A percentile compares a stretch with the other conserved stretches of the same genome.
phyloP scores from a whole-genome alignment of 2,113 vertebrate genomes.

The Nannobrachium achirus region DNA sequence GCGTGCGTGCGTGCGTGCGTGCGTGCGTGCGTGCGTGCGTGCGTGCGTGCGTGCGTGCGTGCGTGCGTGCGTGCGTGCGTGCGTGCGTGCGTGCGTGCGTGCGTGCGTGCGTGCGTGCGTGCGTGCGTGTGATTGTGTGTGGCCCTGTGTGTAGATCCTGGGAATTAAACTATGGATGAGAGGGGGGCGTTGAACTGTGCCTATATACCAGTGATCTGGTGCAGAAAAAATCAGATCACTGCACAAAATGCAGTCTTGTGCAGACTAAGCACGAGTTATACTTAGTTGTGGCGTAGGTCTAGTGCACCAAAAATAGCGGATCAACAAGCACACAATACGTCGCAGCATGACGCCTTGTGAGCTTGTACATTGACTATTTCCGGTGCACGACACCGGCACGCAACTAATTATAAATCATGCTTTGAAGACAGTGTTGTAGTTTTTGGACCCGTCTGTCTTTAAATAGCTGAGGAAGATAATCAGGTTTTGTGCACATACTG shows the following conservation, averaged over 20 bases:
- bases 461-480: slow-evolving; percentile 40
- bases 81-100: background rate
- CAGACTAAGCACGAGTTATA: slow-evolving; percentile 14
- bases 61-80: background rate
- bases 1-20: background rate
- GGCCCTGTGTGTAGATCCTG: background rate
- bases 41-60: background rate
- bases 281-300: too few species aligned
- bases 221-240: slow-evolving; percentile 45
- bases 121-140: background rate
- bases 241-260: slow-evolving; percentile 5
- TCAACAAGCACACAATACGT: too few species aligned
- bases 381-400: too few species aligned
- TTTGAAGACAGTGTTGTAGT: slow-evolving; percentile 25
- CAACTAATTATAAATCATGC: too few species aligned
- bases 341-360: too few species aligned
- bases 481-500: slow-evolving; percentile 19
- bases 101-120: background rate
- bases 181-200: slow-evolving; percentile 16
- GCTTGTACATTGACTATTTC: too few species aligned
- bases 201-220: slow-evolving; percentile 26
- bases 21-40: background rate
- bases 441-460: slow-evolving; percentile 32
- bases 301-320: too few species aligned
- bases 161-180: background rate